These are phyloP conservation scores for Heteractis magnifica DNA, from an alignment of 92 coral and sea anemone species.

Conservation along the genomic window DNA sequence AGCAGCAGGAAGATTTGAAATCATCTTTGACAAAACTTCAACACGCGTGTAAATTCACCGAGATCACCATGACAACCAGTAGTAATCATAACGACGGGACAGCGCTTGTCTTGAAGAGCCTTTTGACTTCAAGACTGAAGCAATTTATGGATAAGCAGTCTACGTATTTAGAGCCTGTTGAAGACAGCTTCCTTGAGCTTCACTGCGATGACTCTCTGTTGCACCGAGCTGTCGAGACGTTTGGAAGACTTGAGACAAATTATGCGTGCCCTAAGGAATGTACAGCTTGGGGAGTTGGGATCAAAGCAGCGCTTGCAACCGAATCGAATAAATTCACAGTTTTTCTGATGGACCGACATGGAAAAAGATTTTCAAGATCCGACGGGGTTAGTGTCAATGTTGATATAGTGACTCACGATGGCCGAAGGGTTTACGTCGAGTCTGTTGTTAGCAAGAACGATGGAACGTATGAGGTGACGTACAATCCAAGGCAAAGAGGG, in stretches of 20 bases:
- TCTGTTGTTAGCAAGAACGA: slow-evolving; percentile 29
- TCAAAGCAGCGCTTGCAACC: slow-evolving; percentile 43
- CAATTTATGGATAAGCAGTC: slow-evolving; percentile 41
- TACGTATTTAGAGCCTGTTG: slow-evolving; percentile 39
- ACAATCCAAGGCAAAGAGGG: slow-evolving; percentile 45
- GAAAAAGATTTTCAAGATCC: slow-evolving; percentile 22
- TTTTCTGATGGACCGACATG: slow-evolving; percentile 50
- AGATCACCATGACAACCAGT: slow-evolving; percentile 42
- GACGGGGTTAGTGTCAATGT: slow-evolving; percentile 33
- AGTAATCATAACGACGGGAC: slow-evolving; percentile 46
- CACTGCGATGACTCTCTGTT: slow-evolving; percentile 57
- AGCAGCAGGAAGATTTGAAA: slow-evolving; percentile 50
- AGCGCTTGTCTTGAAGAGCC: slow-evolving; percentile 37
- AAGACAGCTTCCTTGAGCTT: slow-evolving; percentile 39
- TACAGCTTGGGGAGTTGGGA: slow-evolving; percentile 58
- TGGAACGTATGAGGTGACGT: slow-evolving; percentile 56
- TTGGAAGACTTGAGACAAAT: slow-evolving; percentile 51
- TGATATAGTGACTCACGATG: slow-evolving; percentile 31
- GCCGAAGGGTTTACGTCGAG: slow-evolving; percentile 40
- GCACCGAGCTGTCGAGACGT: slow-evolving; percentile 46
- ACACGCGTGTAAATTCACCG: slow-evolving; percentile 62
- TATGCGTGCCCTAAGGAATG: slow-evolving; percentile 43
- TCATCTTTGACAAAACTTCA: slow-evolving; percentile 33
- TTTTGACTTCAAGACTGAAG: slow-evolving; percentile 44
- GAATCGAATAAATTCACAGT: slow-evolving; percentile 49